Evolutionary conservation across 2,797 vertebrate genomes (phyloP).

Genomic region (Natrix natrix): DNA sequence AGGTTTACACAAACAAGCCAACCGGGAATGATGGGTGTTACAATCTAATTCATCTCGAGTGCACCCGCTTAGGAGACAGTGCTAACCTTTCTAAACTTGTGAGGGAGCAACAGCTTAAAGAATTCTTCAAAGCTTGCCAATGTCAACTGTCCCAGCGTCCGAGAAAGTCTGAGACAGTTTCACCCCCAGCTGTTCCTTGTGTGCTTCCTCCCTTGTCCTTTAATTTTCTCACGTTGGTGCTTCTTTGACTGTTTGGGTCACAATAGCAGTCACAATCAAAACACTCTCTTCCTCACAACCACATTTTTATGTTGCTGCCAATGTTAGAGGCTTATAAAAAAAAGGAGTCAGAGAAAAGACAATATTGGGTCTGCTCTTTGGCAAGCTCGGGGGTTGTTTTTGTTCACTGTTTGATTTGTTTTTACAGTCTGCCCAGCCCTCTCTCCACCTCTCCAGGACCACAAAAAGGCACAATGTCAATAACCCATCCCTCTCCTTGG

Average conservation of each 20-base stretch:
- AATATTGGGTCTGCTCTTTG: constrained; percentile 38
- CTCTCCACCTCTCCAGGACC: background rate
- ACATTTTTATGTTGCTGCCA: constrained; percentile 35
- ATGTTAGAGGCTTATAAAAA: background rate
- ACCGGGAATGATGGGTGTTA: background rate
- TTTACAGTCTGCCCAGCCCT: constrained; percentile 2
- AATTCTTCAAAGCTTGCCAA: background rate
- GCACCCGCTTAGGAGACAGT: background rate
- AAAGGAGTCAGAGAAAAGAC: background rate
- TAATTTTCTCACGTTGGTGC: background rate
- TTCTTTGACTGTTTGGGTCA: background rate
- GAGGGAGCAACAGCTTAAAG: background rate
- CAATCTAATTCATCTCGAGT: background rate
- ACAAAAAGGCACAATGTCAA: constrained; percentile 40
- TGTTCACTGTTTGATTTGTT: fast-evolving
- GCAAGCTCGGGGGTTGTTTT: constrained; percentile 19
- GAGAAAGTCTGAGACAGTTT: background rate
- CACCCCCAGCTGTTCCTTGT: background rate
- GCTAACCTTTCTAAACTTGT: background rate
- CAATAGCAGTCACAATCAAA: constrained; percentile 19
- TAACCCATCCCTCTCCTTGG: fast-evolving
- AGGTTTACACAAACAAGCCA: background rate
- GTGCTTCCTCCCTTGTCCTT: background rate
- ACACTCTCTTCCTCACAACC: constrained; percentile 17
- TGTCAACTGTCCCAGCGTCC: background rate